Percentiles rank a stretch among this genome's conserved stretches.
Conservation (phyloP, 2,888 invertebrate species). For the Herminia tarsipennalis region DNA sequence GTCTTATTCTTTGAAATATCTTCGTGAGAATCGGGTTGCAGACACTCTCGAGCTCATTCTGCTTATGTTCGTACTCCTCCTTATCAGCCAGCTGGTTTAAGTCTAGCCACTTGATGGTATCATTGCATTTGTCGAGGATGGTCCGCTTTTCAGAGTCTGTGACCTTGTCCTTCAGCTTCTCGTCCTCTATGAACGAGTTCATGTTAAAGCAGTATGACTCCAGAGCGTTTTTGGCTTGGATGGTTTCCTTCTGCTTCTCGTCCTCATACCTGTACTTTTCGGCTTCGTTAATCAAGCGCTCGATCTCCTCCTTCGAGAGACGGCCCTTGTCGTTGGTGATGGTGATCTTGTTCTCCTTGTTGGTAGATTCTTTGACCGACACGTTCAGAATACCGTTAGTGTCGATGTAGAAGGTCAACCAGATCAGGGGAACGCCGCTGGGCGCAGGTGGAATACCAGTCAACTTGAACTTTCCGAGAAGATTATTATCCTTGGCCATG, state of each 20-base stretch:
- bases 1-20: slow-evolving; percentile 95
- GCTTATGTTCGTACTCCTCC: slow-evolving; percentile 97
- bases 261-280: slow-evolving; percentile 95
- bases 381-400: slow-evolving; percentile 99
- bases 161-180: slow-evolving; percentile 97
- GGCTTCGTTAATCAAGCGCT: slow-evolving; percentile 96
- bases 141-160: slow-evolving; percentile 92
- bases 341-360: slow-evolving; percentile 96
- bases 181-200: slow-evolving; percentile 98
- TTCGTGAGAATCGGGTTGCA: slow-evolving; percentile 98
- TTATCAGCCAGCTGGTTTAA: too few relatives aligned
- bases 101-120: too few relatives aligned
- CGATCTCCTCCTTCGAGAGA: too few relatives aligned
- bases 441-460: slow-evolving; percentile 98
- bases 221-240: too few relatives aligned
- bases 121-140: too few relatives aligned
- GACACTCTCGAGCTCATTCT: slow-evolving; percentile 96
- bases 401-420: slow-evolving; percentile 95
- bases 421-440: slow-evolving; percentile 95
- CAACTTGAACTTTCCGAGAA: slow-evolving; percentile 98
- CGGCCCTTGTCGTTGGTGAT: too few relatives aligned
- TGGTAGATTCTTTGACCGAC: slow-evolving; percentile 95
- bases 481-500: slow-evolving; percentile 98
- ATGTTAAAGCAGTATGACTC: too few relatives aligned
- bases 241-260: slow-evolving; percentile 93